Evolutionary conservation across 2,888 invertebrate species (phyloP), one percentile per base, ranked within the genome.

Genomic region (Drosophila anomelani): DNA sequence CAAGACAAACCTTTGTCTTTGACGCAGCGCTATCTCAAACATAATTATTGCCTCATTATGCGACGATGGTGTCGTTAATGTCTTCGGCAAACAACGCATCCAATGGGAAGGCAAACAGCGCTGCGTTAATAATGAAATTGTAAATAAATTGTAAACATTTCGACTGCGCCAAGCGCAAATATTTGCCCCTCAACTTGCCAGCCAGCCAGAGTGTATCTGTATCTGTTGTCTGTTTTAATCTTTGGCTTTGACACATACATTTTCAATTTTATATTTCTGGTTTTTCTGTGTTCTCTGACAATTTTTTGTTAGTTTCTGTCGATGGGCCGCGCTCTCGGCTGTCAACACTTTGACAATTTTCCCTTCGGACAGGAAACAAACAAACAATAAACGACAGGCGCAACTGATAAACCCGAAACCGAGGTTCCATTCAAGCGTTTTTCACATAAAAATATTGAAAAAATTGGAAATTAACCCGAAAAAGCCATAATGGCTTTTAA

Each of bases 311-410:
- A 46, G 47, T 60, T 38, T 53, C 38, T 34, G 20, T 66, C 68
- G 64, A 68, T 68, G 56, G 64, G 55, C 64, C 55, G 64, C 53
- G 34, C 60, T 43, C 63, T 44, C 46, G 51, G 76, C 72, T 89
- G 85, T 85, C 85, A 89, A 85, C 85, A 81, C 85, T 87, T 81
- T 78, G 88, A 87, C 85, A 85, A 76, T 75, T 55, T 67, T 64
- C 61, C 53, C 41, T 55, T 71, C 55, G 68, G 68, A 72, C 62
- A 72, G 71, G 71, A 73, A 72, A 72, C 59, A 60, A 72, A 55
- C 69, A 81, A 79, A 71, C 68, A 75, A 74, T 76, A 63, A 80
- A 78, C 78, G 59, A 76, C 63, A 80, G 62, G 51, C 63, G 81
- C 53, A 53, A 63, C 79, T 79, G 79, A 77, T 79, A 79, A 86